A percentile compares a stretch with the other conserved stretches of the same genome.
phyloP scores from a whole-genome alignment of 2,888 invertebrate genomes.

The Brachypalpus laphriformis region DNA sequence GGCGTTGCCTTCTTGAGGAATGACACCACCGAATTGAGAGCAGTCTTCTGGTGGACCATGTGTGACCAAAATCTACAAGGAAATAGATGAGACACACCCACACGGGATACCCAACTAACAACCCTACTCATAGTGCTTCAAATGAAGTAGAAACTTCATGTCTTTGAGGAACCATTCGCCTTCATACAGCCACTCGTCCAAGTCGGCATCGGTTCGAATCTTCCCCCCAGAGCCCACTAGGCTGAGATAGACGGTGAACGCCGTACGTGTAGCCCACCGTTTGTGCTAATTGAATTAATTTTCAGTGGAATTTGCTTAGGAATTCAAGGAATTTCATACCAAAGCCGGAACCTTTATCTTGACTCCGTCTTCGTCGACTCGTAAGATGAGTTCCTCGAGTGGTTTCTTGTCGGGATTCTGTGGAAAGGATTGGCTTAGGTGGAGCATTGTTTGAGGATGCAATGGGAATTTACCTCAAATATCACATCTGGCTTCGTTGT shows the following conservation, averaged over 20 bases:
- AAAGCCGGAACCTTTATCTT: constrained; percentile 85
- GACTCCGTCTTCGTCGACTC: constrained; percentile 84
- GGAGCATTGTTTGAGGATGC: not conserved
- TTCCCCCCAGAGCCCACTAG: constrained; percentile 81
- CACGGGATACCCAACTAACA: not conserved
- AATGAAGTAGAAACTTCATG: constrained; percentile 87
- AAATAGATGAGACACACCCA: not conserved
- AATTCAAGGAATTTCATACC: constrained; percentile 82
- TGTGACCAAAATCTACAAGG: constrained; percentile 88
- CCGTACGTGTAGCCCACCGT: constrained; percentile 76
- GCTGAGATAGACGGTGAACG: constrained; percentile 77
- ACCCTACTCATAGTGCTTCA: constrained; percentile 85
- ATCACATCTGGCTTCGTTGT: constrained; percentile 24
- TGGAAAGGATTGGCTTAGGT: not conserved
- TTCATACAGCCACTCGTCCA: constrained; percentile 88
- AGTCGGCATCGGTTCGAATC: constrained; percentile 84
- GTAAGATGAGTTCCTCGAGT: constrained; percentile 83
- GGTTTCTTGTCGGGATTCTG: constrained; percentile 86
- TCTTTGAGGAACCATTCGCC: constrained; percentile 86
- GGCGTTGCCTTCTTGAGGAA: constrained; percentile 90
- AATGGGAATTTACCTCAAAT: constrained; percentile 45
- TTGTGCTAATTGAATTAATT: constrained; percentile 75
- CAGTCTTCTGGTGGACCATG: constrained; percentile 86
- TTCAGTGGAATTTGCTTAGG: not conserved
- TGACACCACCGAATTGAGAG: constrained; percentile 87